Evolutionary conservation across 2,888 invertebrate genomes (phyloP).

Genomic region (Shargacucullia verbasci): DNA sequence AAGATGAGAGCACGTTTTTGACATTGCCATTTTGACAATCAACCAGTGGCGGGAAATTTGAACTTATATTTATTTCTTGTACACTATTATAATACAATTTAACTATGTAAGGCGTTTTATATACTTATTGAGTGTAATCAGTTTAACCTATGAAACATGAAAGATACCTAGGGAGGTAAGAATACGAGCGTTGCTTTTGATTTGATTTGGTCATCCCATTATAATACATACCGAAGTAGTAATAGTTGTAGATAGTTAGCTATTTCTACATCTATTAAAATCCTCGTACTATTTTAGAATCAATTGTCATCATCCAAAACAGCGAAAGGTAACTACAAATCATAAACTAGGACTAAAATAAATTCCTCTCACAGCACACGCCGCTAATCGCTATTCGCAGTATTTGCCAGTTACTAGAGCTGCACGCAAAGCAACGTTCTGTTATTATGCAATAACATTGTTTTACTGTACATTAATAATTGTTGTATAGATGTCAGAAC

Average conservation of each 20-base stretch:
- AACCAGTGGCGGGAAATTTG: no score
- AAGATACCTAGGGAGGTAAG: no score
- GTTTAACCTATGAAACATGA: no score
- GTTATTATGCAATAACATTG: constrained; percentile 47
- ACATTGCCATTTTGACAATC: no score
- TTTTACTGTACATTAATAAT: background rate
- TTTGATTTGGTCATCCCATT: no score
- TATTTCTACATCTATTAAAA: constrained; percentile 21
- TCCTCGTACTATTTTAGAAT: constrained; percentile 57
- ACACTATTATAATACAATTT: no score
- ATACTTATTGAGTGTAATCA: no score
- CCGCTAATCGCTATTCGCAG: constrained; percentile 31
- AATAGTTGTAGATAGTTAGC: constrained; percentile 8
- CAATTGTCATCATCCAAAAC: constrained; percentile 65
- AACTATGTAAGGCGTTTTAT: no score
- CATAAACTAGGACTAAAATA: constrained; percentile 53
- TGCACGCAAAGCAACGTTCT: constrained; percentile 19
- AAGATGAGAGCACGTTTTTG: no score
- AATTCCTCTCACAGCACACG: constrained; percentile 42
- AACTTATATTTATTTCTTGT: no score
- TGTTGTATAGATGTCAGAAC: background rate
- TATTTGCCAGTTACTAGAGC: constrained; percentile 36
- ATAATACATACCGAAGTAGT: no score
- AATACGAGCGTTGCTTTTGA: no score
- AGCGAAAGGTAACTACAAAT: constrained; percentile 57